phyloP scores from a whole-genome alignment of 1,140 invertebrate species.

The Bombus confusus region DNA sequence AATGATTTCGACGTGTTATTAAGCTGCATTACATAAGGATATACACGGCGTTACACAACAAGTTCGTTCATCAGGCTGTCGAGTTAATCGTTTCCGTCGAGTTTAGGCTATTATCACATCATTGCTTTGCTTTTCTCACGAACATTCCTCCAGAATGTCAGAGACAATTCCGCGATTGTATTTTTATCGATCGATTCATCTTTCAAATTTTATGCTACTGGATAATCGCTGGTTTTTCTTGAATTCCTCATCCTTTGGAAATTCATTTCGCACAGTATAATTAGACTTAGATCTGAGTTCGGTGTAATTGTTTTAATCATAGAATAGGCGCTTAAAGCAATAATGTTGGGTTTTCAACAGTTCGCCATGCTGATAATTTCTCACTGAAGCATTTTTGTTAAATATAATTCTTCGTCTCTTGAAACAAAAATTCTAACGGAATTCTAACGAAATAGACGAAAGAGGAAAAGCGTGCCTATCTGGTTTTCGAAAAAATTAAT shows the following conservation, averaged over 20 bases:
- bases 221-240: background rate
- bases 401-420: background rate
- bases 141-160: background rate
- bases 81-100: conserved; percentile 69
- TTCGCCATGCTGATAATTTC: background rate
- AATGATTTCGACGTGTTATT: conserved; percentile 47
- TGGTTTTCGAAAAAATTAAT: background rate
- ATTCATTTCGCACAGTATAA: background rate
- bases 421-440: background rate
- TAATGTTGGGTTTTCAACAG: background rate
- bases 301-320: background rate
- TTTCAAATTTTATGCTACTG: background rate
- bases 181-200: background rate
- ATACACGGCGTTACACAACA: conserved; percentile 67
- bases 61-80: conserved; percentile 67
- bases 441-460: background rate
- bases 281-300: background rate
- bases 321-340: background rate
- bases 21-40: conserved; percentile 67
- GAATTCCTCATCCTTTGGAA: background rate
- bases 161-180: background rate
- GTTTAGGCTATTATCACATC: conserved; percentile 68
- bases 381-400: background rate
- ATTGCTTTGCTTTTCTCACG: conserved; percentile 49
- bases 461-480: background rate